These are phyloP conservation scores for Laodelphax striatellus DNA, from an alignment of 1,140 invertebrate species.

Conservation along the genomic window DNA sequence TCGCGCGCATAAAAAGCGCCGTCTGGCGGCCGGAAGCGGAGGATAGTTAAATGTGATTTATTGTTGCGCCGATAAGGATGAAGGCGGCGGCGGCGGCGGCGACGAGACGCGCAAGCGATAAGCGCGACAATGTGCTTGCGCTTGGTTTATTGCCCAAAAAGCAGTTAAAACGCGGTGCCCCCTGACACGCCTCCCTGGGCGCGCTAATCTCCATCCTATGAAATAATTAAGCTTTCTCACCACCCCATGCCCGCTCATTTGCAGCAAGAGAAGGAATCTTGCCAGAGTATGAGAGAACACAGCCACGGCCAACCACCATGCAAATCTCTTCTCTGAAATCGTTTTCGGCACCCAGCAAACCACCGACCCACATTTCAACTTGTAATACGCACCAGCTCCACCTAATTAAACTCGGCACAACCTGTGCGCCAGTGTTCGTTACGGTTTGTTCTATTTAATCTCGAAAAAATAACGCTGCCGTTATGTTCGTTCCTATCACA, in stretches of 20 bases:
- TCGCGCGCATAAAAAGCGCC: conserved; percentile 11
- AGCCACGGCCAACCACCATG: too few species aligned
- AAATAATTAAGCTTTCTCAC: conserved; percentile 13
- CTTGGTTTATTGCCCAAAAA: conserved; percentile 14
- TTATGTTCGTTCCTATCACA: too few species aligned
- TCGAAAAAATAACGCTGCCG: too few species aligned
- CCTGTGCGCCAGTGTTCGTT: too few species aligned
- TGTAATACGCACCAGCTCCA: too few species aligned
- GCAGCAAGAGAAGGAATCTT: too few species aligned
- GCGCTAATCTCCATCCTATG: conserved; percentile 13
- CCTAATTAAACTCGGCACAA: too few species aligned
- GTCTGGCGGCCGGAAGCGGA: conserved; percentile 6
- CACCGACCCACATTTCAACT: too few species aligned
- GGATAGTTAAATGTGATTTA: conserved; percentile 17
- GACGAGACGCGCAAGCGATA: conserved; percentile 6
- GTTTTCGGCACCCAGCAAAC: too few species aligned
- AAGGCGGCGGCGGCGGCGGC: neutral
- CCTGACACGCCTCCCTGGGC: neutral
- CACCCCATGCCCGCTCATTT: neutral
- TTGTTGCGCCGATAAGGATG: conserved; percentile 5
- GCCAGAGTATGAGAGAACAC: too few species aligned
- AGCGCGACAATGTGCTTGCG: conserved; percentile 12
- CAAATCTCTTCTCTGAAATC: too few species aligned
- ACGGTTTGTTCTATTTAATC: too few species aligned
- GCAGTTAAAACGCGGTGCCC: conserved; percentile 11